Evolutionary conservation across 2,888 invertebrate species (phyloP).

Genomic region (Rhingia rostrata): DNA sequence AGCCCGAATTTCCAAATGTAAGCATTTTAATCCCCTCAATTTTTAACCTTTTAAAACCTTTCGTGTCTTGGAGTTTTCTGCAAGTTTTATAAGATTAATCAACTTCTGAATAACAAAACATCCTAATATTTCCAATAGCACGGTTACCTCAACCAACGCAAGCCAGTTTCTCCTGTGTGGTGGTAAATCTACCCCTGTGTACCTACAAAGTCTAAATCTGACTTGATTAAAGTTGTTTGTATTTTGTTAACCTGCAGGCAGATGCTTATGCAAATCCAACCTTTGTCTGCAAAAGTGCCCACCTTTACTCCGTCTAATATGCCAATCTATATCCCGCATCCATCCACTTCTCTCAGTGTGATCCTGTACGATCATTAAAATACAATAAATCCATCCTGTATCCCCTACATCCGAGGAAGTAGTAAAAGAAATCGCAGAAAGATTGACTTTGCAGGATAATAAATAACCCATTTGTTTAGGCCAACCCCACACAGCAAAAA

Average conservation of each 20-base stretch:
- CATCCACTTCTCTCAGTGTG: background rate
- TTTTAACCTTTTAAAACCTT: too few relatives aligned
- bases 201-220: constrained; percentile 2
- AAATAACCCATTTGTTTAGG: constrained; percentile 69
- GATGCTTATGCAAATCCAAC: constrained; percentile 32
- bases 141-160: background rate
- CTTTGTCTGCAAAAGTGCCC: constrained; percentile 9
- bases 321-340: constrained; percentile 8
- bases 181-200: background rate
- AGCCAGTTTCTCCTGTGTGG: background rate
- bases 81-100: too few relatives aligned
- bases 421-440: constrained; percentile 43
- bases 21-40: too few relatives aligned
- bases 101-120: background rate
- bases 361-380: constrained; percentile 58
- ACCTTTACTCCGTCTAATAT: background rate
- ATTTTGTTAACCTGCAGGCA: constrained; percentile 44
- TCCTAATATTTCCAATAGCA: constrained; percentile 1
- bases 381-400: constrained; percentile 54
- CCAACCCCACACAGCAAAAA: constrained; percentile 1
- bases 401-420: background rate
- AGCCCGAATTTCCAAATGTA: too few relatives aligned
- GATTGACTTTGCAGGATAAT: constrained; percentile 63
- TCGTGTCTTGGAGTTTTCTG: too few relatives aligned
- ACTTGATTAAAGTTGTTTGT: constrained; percentile 5